phyloP scores from a whole-genome alignment of 2,113 vertebrate genomes.

The Epinephelus fuscoguttatus region DNA sequence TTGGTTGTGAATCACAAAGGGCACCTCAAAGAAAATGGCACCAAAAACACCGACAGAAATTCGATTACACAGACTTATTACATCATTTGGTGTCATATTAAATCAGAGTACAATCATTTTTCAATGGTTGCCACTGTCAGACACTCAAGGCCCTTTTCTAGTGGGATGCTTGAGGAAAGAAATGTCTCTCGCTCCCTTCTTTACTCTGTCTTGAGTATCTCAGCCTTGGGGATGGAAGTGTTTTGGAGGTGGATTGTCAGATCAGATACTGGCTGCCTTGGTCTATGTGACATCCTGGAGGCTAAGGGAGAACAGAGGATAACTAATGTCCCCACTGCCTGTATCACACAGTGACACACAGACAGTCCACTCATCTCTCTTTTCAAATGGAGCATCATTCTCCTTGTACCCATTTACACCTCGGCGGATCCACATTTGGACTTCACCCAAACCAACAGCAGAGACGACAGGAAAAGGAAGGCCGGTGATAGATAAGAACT shows the following conservation, averaged over 20 bases:
- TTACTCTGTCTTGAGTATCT: slow-evolving; percentile 55
- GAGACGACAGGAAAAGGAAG: slow-evolving; percentile 52
- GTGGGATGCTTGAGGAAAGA: slow-evolving; percentile 45
- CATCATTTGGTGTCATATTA: slow-evolving; percentile 49
- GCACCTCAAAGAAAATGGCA: slow-evolving; percentile 42
- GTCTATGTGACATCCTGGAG: slow-evolving; percentile 74
- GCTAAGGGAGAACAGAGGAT: slow-evolving; percentile 66
- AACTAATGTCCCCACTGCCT: slow-evolving; percentile 68
- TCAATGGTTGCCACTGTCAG: slow-evolving; percentile 48
- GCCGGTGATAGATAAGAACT: slow-evolving; percentile 55
- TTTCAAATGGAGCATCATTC: slow-evolving; percentile 59
- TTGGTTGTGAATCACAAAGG: slow-evolving; percentile 26
- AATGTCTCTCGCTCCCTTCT: slow-evolving; percentile 51
- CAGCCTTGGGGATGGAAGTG: slow-evolving; percentile 71
- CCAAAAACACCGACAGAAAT: slow-evolving; percentile 28
- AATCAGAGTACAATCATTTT: slow-evolving; percentile 56
- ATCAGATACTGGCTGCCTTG: slow-evolving; percentile 72
- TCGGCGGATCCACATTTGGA: slow-evolving; percentile 77
- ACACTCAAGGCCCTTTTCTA: slow-evolving; percentile 45
- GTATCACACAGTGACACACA: slow-evolving; percentile 58
- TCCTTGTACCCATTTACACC: slow-evolving; percentile 70
- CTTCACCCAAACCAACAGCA: slow-evolving; percentile 61
- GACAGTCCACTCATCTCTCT: slow-evolving; percentile 63
- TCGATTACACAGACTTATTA: slow-evolving; percentile 50
- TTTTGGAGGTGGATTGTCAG: slow-evolving; percentile 79